Evolutionary conservation across 2,888 invertebrate genomes (phyloP).

Genomic region (Cryptus viduatorius): DNA sequence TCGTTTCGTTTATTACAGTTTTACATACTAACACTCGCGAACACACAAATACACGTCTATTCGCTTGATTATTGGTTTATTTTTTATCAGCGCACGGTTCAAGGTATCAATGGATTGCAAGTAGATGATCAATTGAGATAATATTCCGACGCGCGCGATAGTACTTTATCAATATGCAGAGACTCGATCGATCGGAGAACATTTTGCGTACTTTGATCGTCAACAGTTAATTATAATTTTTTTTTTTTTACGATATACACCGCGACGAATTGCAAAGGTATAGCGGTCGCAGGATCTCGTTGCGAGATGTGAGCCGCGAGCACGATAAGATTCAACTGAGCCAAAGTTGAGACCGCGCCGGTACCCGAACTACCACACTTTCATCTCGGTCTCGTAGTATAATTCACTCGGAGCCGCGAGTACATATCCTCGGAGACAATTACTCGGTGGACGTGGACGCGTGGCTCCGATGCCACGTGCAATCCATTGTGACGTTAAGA

Average conservation of each 20-base stretch:
- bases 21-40: background rate
- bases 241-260: background rate
- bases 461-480: conserved; percentile 58
- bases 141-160: background rate
- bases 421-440: conserved; percentile 60
- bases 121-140: background rate
- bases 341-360: conserved; percentile 67
- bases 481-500: conserved; percentile 49
- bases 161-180: background rate
- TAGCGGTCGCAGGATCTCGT: background rate
- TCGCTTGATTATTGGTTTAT: conserved; percentile 11
- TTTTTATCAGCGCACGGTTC: conserved; percentile 30
- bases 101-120: background rate
- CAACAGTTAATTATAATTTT: background rate
- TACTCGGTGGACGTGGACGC: conserved; percentile 59
- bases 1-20: conserved; percentile 7
- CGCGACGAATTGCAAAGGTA: background rate
- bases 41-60: background rate
- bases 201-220: background rate
- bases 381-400: conserved; percentile 62
- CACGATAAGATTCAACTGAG: conserved; percentile 79
- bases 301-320: conserved; percentile 74
- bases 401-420: conserved; percentile 44
- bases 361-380: conserved; percentile 67
- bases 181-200: background rate